Evolutionary conservation across 2,113 vertebrate species (phyloP), one percentile per base, ranked within the genome.

Genomic region (Monopterus albus): DNA sequence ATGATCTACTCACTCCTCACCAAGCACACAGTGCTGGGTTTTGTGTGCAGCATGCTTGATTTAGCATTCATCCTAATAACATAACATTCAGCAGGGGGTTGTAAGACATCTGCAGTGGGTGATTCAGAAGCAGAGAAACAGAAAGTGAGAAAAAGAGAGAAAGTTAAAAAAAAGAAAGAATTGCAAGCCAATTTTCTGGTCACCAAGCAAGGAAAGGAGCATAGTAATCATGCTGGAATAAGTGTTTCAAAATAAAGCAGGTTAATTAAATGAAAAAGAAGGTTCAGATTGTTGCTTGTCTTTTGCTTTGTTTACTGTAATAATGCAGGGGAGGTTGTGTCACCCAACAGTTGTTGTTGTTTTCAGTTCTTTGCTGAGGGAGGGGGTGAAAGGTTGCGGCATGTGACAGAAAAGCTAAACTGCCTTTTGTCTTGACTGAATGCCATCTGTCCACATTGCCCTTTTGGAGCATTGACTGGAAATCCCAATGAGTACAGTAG

Each of bases 391-490:
- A 70, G 65, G 59, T 80, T 78, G 52, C 72, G 81, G 63, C 59
- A 67, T 60, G 52, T 57, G 45, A 75, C 72, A 68, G 70, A 56
- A 29, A 61, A 76, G 67, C 66, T 75, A 68, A 81, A 76, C 72
- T 61, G 67, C 29, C 57, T 64, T 65, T 65, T 49, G 47, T 78
- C 87, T 82, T 88, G 70, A 85, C 57, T 74, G 72, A 87, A 78
- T 70, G 45, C 77, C 82, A 84, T 86, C 76, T 76, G 73, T 83
- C 77, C 57, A 68, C 83, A 38, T 61, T 88, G 83, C 68, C 84
- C 78, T 88, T 89, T 90, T 75, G 72, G 58, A 83, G 55, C 75
- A 83, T 80, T 75, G 84, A 88, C 81, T 69, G 39, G 65, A 70
- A 85, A 76, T 87, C 67, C 57, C 78, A 76, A 64, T 75, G 78